Conservation (phyloP, 2,113 vertebrate species). For the Strix aluco region DNA sequence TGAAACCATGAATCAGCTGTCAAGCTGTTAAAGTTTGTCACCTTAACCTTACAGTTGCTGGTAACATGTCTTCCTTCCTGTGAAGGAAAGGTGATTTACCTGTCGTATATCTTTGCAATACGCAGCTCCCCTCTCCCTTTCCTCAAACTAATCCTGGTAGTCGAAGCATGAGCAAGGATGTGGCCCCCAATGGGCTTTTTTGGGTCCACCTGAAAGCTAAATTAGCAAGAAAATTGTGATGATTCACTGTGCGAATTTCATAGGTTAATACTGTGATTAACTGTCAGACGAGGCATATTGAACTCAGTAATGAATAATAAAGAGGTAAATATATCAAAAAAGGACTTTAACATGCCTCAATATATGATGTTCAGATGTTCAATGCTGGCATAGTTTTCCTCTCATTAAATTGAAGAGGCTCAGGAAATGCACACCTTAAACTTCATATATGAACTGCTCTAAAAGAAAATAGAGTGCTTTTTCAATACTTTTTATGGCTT, state of each 20-base stretch:
- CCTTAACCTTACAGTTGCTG: background rate
- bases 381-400: background rate
- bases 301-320: background rate
- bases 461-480: background rate
- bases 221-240: conserved; percentile 34
- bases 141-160: conserved; percentile 93
- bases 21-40: background rate
- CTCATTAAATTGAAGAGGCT: background rate
- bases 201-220: conserved; percentile 95
- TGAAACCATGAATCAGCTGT: background rate
- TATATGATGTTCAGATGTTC: background rate
- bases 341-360: background rate
- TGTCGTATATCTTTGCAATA: conserved; percentile 98
- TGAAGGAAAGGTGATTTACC: conserved; percentile 70
- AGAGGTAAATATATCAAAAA: background rate
- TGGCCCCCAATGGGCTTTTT: conserved; percentile 98
- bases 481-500: background rate
- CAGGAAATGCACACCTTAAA: background rate
- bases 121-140: conserved; percentile 95
- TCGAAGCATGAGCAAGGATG: conserved; percentile 97
- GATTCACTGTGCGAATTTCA: background rate
- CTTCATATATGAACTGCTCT: background rate
- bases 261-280: background rate
- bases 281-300: background rate
- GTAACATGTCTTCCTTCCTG: background rate